phyloP scores from a whole-genome alignment of 2,113 vertebrate genomes.

The Catharus fuscescens region DNA sequence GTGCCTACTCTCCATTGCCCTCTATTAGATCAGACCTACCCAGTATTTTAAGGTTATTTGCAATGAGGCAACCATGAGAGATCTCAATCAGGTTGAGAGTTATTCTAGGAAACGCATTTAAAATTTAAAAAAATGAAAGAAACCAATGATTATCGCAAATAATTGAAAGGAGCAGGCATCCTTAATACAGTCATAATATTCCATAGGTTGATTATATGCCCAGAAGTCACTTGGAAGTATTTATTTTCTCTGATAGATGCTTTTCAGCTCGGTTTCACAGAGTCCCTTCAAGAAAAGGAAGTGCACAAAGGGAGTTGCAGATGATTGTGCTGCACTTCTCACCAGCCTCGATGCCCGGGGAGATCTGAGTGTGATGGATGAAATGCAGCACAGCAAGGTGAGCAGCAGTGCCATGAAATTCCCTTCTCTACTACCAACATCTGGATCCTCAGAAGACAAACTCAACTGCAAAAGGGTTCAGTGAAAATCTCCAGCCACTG shows the following conservation, averaged over 20 bases:
- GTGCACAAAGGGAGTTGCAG: background rate
- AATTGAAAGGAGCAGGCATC: slow-evolving; percentile 2
- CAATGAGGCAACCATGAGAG: background rate
- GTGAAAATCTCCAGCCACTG: background rate
- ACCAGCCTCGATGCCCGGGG: rapidly evolving
- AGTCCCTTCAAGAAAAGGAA: background rate
- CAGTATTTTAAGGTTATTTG: background rate
- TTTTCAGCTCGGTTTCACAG: background rate
- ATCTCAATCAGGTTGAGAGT: background rate
- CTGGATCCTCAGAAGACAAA: background rate
- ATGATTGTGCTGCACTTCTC: background rate
- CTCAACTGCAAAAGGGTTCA: background rate
- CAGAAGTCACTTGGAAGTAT: background rate
- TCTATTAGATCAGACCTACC: background rate
- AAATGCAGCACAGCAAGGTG: rapidly evolving
- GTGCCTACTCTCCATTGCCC: background rate
- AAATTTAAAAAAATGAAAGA: background rate
- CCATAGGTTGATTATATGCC: background rate
- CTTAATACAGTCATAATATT: background rate
- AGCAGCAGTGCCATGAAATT: background rate
- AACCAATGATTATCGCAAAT: slow-evolving; percentile 6
- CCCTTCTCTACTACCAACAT: rapidly evolving
- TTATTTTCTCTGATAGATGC: background rate
- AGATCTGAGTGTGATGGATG: rapidly evolving
- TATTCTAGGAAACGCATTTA: background rate